Evolutionary conservation across 1,140 invertebrate genomes (phyloP).

Genomic region (Melitaea cinxia): DNA sequence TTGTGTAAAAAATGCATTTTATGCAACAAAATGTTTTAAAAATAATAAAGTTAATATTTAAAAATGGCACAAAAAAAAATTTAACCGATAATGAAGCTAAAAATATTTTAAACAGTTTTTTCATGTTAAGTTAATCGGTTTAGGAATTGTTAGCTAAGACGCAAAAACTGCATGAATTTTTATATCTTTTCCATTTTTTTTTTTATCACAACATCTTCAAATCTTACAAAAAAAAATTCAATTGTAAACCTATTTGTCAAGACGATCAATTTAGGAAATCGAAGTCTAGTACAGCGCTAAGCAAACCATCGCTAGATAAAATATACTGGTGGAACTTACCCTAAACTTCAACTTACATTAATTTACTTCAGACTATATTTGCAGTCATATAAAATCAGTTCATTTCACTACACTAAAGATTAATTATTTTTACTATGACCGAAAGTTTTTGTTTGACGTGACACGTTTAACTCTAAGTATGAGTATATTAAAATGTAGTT

Average conservation of each 20-base stretch:
- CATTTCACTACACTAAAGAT: slow-evolving; percentile 48
- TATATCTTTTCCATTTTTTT: slow-evolving; percentile 6
- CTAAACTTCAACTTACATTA: slow-evolving; percentile 49
- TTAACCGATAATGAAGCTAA: slow-evolving; percentile 58
- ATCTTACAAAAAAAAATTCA: too few species aligned
- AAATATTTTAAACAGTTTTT: slow-evolving; percentile 42
- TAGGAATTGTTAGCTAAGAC: slow-evolving; percentile 53
- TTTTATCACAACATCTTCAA: background rate
- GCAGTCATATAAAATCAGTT: slow-evolving; percentile 51
- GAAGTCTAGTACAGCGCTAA: slow-evolving; percentile 30
- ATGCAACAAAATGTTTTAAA: slow-evolving; percentile 75
- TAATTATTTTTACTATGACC: slow-evolving; percentile 33
- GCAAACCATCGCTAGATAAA: slow-evolving; percentile 27
- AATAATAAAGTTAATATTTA: slow-evolving; percentile 78
- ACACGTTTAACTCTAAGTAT: slow-evolving; percentile 42
- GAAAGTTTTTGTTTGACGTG: slow-evolving; percentile 70
- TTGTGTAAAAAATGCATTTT: slow-evolving; percentile 71
- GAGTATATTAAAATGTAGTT: slow-evolving; percentile 34
- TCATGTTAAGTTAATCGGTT: slow-evolving; percentile 23
- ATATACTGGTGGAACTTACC: slow-evolving; percentile 20
- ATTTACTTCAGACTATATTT: slow-evolving; percentile 57
- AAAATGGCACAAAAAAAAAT: slow-evolving; percentile 75
- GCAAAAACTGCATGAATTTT: slow-evolving; percentile 53
- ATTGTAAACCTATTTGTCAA: background rate
- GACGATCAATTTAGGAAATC: background rate